Conservation (phyloP, 2,888 invertebrate species). For the Harmothoe impar region DNA sequence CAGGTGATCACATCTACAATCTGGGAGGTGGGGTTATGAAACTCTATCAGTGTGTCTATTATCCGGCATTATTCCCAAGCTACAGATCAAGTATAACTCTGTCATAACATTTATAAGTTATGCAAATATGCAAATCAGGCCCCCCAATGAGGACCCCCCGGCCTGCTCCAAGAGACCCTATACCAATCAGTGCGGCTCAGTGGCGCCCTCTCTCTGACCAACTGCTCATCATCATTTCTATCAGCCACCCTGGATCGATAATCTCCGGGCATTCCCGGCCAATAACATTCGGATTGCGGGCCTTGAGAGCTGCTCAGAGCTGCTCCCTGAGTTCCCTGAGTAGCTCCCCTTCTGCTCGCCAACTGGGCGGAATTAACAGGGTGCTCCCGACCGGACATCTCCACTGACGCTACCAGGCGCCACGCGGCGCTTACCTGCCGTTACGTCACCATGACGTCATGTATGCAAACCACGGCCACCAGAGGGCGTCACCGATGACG, state of each 20-base stretch:
- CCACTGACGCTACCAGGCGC: neutral
- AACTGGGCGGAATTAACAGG: conserved; percentile 1
- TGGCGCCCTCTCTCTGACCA: neutral
- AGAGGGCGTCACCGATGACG: conserved; percentile 25
- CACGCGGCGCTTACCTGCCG: neutral
- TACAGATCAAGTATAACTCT: neutral
- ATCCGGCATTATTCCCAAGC: no score
- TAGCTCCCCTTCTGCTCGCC: neutral
- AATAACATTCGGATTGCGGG: conserved; percentile 21
- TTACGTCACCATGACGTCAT: conserved; percentile 35
- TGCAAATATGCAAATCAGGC: conserved; percentile 9
- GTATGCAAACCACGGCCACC: conserved; percentile 16
- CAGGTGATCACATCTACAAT: no score
- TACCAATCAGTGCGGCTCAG: neutral
- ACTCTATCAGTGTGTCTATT: no score
- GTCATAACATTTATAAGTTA: neutral
- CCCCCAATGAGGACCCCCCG: no score
- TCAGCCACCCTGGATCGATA: neutral
- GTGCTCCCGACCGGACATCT: conserved; percentile 30
- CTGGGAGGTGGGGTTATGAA: no score
- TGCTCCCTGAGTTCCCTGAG: neutral
- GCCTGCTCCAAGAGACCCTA: no score
- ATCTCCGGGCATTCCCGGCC: conserved; percentile 5
- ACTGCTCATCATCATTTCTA: conserved; percentile 28
- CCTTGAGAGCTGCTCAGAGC: conserved; percentile 21